Base-by-base conservation (phyloP, 2,113 vertebrate species). In the Protomyctophum bolini region DNA sequence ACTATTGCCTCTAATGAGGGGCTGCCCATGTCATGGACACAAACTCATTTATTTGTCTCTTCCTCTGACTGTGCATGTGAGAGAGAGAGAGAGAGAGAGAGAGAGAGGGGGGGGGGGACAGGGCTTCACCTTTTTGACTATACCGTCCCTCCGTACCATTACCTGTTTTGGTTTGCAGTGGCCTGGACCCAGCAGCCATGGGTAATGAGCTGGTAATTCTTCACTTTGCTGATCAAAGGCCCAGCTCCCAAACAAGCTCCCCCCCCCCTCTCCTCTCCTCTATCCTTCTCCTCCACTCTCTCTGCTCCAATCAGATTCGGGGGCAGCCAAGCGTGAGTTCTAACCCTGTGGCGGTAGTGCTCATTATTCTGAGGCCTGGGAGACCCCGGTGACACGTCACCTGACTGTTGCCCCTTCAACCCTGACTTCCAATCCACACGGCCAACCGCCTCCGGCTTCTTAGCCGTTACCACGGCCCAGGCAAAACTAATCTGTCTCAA, bases 191-290 rank as follows among this genome's bases (percentile, higher is more conserved):
- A 70, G 80, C n/a, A 88, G 72, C 79, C 73, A 59, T 48, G 73
- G 82, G 75, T 85, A 89, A 67, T 79, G 76, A 90, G 85, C 75
- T 90, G 82, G 79, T 90, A 87, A 87, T 88, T 90, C 83, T 83
- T 85, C 81, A 81, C 70, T 3, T 72, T 76, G 58, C 54, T 72
- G 90, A 93, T 93, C 90, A 92, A 93, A 92, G 85, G 68, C 72
- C 58, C 28, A 10, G 50, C 63, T 80, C 79, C 58, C 73, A 62
- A 82, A 79, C 72, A 15, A 66, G 82, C 77, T 72, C 63, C 81
- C 80, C 62, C 56, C 60, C 76, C 67, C 33, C 58, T 52, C 55
- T 49, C 68, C 58, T 0, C 55, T 14, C 66, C 46, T 11, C 8
- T 70, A 77, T 55, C 11, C 21, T 15, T 33, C 49, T 68, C 50